Percentiles rank a stretch among this genome's conserved stretches.
phyloP scores from a whole-genome alignment of 2,113 vertebrate species.

The Campylomormyrus tamandua region DNA sequence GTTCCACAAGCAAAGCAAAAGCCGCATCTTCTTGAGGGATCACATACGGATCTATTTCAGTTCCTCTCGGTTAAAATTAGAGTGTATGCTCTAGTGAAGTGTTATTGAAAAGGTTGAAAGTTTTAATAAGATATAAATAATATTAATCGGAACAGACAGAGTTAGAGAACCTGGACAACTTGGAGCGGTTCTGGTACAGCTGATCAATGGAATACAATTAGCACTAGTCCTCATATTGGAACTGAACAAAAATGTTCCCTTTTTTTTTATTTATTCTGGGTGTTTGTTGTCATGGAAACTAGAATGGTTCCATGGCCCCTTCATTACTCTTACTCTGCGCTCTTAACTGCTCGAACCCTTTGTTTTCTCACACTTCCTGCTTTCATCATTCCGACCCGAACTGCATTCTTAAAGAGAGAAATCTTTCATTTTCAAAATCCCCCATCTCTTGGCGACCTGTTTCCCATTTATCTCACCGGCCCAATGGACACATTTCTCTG shows the following conservation, averaged over 20 bases:
- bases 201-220: conserved; percentile 1
- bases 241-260: not conserved
- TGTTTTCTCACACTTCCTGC: not conserved
- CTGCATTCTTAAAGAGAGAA: not conserved
- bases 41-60: not conserved
- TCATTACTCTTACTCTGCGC: not conserved
- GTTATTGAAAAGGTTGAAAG: not conserved
- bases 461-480: not conserved
- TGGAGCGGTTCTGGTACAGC: not conserved
- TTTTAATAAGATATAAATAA: not conserved
- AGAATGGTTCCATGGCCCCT: not conserved
- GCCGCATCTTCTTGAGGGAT: not conserved
- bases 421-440: not conserved
- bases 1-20: not conserved
- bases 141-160: no score
- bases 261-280: not conserved
- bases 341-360: conserved; percentile 15
- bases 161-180: not conserved
- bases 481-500: not conserved
- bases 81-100: not conserved
- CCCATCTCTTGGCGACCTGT: not conserved
- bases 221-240: not conserved
- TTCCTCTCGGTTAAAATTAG: not conserved
- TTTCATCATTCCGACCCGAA: not conserved
- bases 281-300: conserved; percentile 21